Conservation (phyloP, 2,113 vertebrate species). For the Amazona vittata region DNA sequence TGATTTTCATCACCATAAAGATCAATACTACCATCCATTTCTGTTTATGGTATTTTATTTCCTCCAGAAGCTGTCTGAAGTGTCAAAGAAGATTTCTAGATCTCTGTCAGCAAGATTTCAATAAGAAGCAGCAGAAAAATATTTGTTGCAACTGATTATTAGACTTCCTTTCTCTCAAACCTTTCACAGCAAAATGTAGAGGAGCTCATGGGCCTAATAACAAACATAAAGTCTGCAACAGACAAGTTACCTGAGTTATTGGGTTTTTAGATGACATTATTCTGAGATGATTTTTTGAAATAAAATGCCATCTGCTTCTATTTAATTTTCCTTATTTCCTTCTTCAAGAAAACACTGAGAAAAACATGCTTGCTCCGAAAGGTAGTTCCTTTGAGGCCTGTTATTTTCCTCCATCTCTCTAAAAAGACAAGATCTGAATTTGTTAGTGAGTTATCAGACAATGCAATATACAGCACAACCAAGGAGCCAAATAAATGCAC, state of each 20-base stretch:
- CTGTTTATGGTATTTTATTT: conserved; percentile 16
- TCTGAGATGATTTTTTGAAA: conserved; percentile 49
- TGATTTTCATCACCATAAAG: conserved; percentile 24
- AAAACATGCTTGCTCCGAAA: conserved; percentile 46
- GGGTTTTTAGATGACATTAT: conserved; percentile 42
- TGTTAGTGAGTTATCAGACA: conserved; percentile 7
- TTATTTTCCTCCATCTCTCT: conserved; percentile 7
- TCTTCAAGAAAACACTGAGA: conserved; percentile 24
- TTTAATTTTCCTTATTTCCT: conserved; percentile 28
- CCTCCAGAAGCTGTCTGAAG: background rate
- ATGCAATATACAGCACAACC: background rate
- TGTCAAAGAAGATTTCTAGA: background rate
- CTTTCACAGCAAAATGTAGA: background rate
- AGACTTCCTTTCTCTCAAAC: conserved; percentile 29
- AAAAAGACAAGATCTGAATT: conserved; percentile 27
- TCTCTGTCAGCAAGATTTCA: conserved; percentile 16
- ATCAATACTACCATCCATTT: background rate
- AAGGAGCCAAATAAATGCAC: background rate
- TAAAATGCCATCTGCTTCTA: conserved; percentile 53
- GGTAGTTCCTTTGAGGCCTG: conserved; percentile 6
- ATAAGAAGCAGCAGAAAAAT: conserved; percentile 17
- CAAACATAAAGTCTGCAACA: conserved; percentile 22
- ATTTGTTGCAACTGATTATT: background rate
- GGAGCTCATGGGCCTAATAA: conserved; percentile 3
- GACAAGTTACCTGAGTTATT: background rate